Evolutionary conservation across 2,888 invertebrate genomes (phyloP).

Genomic region (Sesamia inferens): DNA sequence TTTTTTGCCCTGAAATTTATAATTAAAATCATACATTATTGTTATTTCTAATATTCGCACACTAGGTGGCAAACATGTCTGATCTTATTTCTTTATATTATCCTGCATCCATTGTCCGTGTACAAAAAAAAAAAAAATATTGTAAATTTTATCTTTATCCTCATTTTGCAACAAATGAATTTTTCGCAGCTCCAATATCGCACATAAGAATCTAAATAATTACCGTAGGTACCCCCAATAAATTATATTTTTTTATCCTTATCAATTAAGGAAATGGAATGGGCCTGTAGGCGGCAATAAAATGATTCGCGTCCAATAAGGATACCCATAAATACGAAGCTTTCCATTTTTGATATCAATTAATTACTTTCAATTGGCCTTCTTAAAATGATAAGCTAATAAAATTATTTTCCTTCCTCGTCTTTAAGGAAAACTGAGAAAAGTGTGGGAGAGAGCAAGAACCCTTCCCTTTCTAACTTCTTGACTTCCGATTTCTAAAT

Average conservation of each 20-base stretch:
- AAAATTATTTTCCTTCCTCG: conserved; percentile 18
- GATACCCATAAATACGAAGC: conserved; percentile 26
- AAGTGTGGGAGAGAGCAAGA: too few relatives aligned
- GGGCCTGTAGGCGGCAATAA: conserved; percentile 23
- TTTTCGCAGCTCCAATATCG: not conserved
- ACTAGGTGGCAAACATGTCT: too few relatives aligned
- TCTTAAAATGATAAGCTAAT: conserved; percentile 4
- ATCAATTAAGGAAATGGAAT: conserved; percentile 35
- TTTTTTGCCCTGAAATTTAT: too few relatives aligned
- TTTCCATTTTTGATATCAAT: conserved; percentile 32
- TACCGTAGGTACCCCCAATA: not conserved
- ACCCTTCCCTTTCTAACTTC: too few relatives aligned
- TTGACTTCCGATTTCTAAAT: too few relatives aligned
- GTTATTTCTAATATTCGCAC: too few relatives aligned
- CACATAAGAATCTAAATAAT: not conserved
- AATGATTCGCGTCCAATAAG: conserved; percentile 16
- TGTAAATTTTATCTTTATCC: too few relatives aligned
- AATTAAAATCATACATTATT: too few relatives aligned
- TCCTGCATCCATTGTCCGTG: too few relatives aligned
- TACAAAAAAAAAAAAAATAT: too few relatives aligned
- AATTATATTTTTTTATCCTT: not conserved
- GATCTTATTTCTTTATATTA: too few relatives aligned
- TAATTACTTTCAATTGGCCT: conserved; percentile 33
- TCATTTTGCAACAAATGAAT: not conserved
- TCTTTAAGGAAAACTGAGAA: not conserved